Percentiles rank a stretch among this genome's conserved stretches.
Evolutionary conservation across 2,797 vertebrate genomes (phyloP).

Genomic region (Sebastes diploproa): DNA sequence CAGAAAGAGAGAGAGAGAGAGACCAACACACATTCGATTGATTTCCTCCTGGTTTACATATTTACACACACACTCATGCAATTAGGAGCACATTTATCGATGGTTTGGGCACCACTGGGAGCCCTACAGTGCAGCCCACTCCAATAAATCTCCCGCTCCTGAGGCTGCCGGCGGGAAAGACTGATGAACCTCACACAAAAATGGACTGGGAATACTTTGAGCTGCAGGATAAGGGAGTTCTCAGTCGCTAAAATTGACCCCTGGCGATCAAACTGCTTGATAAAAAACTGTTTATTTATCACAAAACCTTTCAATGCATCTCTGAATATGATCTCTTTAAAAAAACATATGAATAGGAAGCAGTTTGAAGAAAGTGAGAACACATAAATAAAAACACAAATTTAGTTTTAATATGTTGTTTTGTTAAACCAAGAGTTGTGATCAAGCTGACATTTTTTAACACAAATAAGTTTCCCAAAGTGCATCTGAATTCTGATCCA

Average conservation of each 20-base stretch:
- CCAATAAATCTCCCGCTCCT: constrained; percentile 65
- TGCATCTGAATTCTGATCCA: constrained; percentile 30
- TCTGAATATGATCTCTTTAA: not conserved
- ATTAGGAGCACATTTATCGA: constrained; percentile 77
- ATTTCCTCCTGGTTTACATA: constrained; percentile 79
- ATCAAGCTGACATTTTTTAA: not conserved
- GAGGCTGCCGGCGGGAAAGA: constrained; percentile 58
- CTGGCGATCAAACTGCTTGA: constrained; percentile 1
- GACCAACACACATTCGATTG: constrained; percentile 70
- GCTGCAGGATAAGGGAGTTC: constrained; percentile 49
- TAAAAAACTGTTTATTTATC: constrained; percentile 29
- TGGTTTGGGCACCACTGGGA: constrained; percentile 58
- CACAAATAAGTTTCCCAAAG: constrained; percentile 19
- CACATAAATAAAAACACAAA: not conserved
- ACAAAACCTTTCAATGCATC: not conserved
- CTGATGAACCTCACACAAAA: constrained; percentile 63
- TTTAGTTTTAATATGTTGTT: not conserved
- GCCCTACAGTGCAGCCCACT: constrained; percentile 49
- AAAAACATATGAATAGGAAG: not conserved
- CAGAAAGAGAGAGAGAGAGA: constrained; percentile 58
- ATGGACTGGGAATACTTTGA: constrained; percentile 57
- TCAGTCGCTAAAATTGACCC: constrained; percentile 48
- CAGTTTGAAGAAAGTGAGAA: not conserved
- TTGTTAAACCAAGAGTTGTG: not conserved
- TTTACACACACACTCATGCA: constrained; percentile 72